Evolutionary conservation across 2,888 invertebrate genomes (phyloP).

Genomic region (Folsomia candida): DNA sequence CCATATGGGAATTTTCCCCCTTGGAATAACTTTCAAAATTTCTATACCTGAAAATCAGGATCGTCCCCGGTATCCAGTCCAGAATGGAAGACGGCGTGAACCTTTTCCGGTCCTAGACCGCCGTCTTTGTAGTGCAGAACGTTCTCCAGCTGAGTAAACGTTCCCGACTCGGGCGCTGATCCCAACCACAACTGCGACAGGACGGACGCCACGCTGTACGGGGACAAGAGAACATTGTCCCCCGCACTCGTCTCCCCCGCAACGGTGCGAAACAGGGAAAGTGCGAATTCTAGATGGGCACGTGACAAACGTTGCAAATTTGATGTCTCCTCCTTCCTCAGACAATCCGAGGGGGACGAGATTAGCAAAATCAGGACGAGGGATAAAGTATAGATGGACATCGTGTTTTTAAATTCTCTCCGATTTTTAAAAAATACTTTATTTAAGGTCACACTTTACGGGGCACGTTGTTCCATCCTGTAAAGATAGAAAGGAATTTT

Average conservation of each 20-base stretch:
- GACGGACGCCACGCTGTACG: slow-evolving; percentile 50
- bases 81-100: slow-evolving; percentile 46
- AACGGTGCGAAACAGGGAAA: slow-evolving; percentile 50
- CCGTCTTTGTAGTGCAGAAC: slow-evolving; percentile 51
- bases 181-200: slow-evolving; percentile 52
- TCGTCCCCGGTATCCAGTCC: slow-evolving; percentile 38
- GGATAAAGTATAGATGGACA: no score
- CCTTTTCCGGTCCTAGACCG: slow-evolving; percentile 49
- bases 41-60: slow-evolving; percentile 34
- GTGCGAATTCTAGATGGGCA: slow-evolving; percentile 52
- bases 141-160: slow-evolving; percentile 49
- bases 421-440: no score
- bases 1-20: no score
- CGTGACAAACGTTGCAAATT: slow-evolving; percentile 42
- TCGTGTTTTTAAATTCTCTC: no score
- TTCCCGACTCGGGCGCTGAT: slow-evolving; percentile 50
- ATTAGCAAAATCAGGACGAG: no score
- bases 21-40: slow-evolving; percentile 21
- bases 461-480: no score
- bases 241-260: slow-evolving; percentile 42
- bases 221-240: slow-evolving; percentile 51
- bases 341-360: no score
- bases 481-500: no score
- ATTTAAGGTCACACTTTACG: no score
- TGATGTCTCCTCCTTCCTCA: no score